Base-by-base conservation (phyloP, 2,888 invertebrate species). In the Parthenolecanium corni region DNA sequence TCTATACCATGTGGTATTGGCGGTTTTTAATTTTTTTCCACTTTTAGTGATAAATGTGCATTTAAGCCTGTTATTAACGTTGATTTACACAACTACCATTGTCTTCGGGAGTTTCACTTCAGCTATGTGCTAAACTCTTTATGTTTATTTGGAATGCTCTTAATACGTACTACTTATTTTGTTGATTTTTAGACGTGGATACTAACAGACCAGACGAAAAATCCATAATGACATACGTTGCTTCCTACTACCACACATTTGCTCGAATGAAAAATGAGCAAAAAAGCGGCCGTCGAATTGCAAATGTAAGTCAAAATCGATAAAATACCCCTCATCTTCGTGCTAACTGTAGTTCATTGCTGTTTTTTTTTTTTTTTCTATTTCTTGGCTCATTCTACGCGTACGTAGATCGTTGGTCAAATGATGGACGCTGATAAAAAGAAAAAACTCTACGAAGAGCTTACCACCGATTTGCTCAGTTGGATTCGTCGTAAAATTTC, bases 221-320 rank as follows among this genome's bases (percentile, higher is more conserved):
- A 76, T 95, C 95, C 36, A 92, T 98, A 73, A 90, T 98, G 79
- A 98, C 97, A 21, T 98, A 98, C 74, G 95, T 98, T 40, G 96
- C 97, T 1, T 93, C 94, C 16, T 97, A 96, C 77, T 98, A 98
- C 76, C 97, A 98, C 77, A 95, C 96, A 64, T 98, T 98, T 78
- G 96, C 97, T 49, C 82, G 95, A 69, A 95, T 97, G 93, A 97
- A 96, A 80, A 94, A 91, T 72, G 97, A 97, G 73, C 89, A 92
- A 78, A 97, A 96, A 74, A 95, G 95, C 69, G 96, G 96, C 36
- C 84, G 92, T 70, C 82, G 97, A 73, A 96, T 98, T 72, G 96
- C 95, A 44, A 98, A 97, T 76, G 94, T 94, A 74, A 80, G 80
- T 75, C n/a, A 42, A 25, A 2, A 1, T 40, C 2, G 40, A 12